phyloP scores from a whole-genome alignment of 1,140 invertebrate species.

The Panagrolaimus sp. region DNA sequence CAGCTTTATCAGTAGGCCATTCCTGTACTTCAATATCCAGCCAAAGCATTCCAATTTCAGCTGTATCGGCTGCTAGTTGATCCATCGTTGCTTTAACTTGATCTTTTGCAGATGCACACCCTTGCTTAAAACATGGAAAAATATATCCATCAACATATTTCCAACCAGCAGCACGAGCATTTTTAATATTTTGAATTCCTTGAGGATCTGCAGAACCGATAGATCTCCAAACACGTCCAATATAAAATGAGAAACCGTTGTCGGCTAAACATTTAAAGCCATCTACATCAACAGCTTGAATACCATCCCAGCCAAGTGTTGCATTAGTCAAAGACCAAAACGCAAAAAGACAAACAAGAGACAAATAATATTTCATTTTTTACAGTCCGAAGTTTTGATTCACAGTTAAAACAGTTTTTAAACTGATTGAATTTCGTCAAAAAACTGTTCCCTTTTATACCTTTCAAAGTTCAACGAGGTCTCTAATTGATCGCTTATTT shows the following conservation, averaged over 20 bases:
- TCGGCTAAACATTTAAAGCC: slow-evolving; percentile 16
- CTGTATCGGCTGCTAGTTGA: slow-evolving; percentile 15
- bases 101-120: slow-evolving; percentile 10
- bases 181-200: slow-evolving; percentile 27
- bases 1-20: slow-evolving; percentile 21
- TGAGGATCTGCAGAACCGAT: slow-evolving; percentile 5
- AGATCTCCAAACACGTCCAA: slow-evolving; percentile 22
- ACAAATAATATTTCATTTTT: too few species aligned
- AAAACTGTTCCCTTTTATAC: too few species aligned
- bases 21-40: slow-evolving; percentile 23
- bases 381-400: too few species aligned
- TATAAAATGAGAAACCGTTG: slow-evolving; percentile 18
- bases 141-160: slow-evolving; percentile 19
- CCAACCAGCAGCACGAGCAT: slow-evolving; percentile 20
- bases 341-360: neutral
- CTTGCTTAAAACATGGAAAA: slow-evolving; percentile 8
- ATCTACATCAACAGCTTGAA: slow-evolving; percentile 13
- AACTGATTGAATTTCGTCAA: too few species aligned
- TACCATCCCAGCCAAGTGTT: slow-evolving; percentile 23
- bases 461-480: too few species aligned
- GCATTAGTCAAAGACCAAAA: neutral
- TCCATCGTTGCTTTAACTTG: slow-evolving; percentile 13
- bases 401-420: too few species aligned
- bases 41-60: slow-evolving; percentile 29
- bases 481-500: too few species aligned